phyloP scores from a whole-genome alignment of 1,140 invertebrate species.

The Trinorchestia longiramus region DNA sequence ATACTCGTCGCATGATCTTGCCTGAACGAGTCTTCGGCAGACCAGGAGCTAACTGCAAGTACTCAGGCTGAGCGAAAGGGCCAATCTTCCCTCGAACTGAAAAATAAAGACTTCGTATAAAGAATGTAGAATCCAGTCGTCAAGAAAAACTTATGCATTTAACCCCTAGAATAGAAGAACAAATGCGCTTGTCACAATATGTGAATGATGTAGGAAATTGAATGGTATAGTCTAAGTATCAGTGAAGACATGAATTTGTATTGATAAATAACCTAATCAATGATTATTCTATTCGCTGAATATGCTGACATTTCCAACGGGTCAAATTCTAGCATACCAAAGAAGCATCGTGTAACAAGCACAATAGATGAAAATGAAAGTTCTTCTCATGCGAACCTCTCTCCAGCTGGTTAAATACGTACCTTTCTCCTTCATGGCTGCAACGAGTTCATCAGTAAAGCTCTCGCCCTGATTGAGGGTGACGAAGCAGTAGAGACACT shows the following conservation, averaged over 20 bases:
- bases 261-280: too few relatives aligned
- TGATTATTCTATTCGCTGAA: too few relatives aligned
- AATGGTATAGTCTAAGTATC: too few relatives aligned
- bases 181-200: too few relatives aligned
- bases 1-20: constrained; percentile 96
- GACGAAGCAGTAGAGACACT: constrained; percentile 96
- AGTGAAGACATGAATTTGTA: too few relatives aligned
- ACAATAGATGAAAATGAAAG: neutral
- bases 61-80: constrained; percentile 95
- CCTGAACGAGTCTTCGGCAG: constrained; percentile 97
- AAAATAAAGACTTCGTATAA: constrained; percentile 63
- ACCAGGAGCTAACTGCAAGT: constrained; percentile 90
- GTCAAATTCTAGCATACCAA: too few relatives aligned
- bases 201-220: too few relatives aligned
- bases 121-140: too few relatives aligned
- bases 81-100: constrained; percentile 92
- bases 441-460: constrained; percentile 81
- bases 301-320: too few relatives aligned
- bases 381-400: neutral
- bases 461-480: constrained; percentile 83
- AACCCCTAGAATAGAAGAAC: too few relatives aligned
- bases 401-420: neutral
- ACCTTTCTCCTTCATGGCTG: constrained; percentile 71
- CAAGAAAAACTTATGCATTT: too few relatives aligned
- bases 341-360: too few relatives aligned